Base-by-base conservation (phyloP, 2,797 vertebrate species). In the Anableps anableps region DNA sequence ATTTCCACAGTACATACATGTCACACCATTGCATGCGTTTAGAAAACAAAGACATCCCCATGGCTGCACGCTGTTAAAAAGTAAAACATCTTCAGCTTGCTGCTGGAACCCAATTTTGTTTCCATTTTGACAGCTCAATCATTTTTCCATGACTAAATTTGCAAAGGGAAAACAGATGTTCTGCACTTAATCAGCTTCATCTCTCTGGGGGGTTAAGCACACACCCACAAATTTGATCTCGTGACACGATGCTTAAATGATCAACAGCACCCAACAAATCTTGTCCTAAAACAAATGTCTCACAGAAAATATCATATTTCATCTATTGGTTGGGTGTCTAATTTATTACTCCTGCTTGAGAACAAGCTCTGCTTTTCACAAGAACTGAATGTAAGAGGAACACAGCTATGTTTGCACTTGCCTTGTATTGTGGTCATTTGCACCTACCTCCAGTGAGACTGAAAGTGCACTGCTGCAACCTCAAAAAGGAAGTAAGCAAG, bases 401-500 rank as follows among this genome's bases (percentile, higher is more conserved):
- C 82, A 75, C 72, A 80, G 66, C 76, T 55, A 1, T 92, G 86
- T 91, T 88, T 91, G 90, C 91, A 68, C 77, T 79, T 38, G 48
- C 55, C 82, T 91, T 93, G 92, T 93, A 86, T 88, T 95, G 94
- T 90, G 93, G 94, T 92, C 45, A 82, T 81, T 78, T 93, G 90
- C 90, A 92, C 86, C 79, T 84, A 85, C 81, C 85, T 90, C 11
- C 43, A 71, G 55, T 66, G 77, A 89, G 81, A 88, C 83, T 81
- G 92, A 91, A 92, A 91, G 87, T 78, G 72, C 77, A 29, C 74
- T 80, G 75, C 83, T 82, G 84, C 83, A 85, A 74, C 84, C 86
- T 88, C 77, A 76, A 78, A 92, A 88, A 93, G 95, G 95, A 96
- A 96, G 93, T 95, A 82, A 93, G 91, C 82, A 89, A 88, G 86